Evolutionary conservation across 2,888 invertebrate genomes (phyloP), one percentile per base, ranked within the genome.

Genomic region (Tillus elongatus): DNA sequence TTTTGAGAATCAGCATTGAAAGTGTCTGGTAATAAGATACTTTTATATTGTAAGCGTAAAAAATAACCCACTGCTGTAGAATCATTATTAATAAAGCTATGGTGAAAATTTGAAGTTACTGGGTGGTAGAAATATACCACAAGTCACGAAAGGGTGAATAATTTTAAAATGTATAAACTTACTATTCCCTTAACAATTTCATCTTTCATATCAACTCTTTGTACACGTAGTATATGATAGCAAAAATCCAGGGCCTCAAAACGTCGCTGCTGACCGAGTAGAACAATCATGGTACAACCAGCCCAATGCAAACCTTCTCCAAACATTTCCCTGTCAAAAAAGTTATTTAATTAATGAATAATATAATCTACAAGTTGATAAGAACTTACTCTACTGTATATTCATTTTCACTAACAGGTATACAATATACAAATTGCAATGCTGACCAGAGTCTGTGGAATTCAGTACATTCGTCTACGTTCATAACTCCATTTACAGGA

Each of bases 261-360:
- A 41, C 96, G 73, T 30, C 92, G 71, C 68, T 97, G 95, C 58
- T 98, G 97, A 0, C 92, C 92, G 24, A 98, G 72, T 28, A 98
- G 72, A 2, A 91, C 85, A 44, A 98, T 90, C 74, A 98, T 89
- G 8, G 93, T 84, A 64, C 96, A 95, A 0, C 96, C 97, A 3
- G 96, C 97, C 97, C 97, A 98, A 66, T 97, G 92, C 0, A 98
- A 72, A 0, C 97, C 97, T 67, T 98, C 98, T 4, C 98, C 98
- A 68, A 95, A 98, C 46, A 97, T 68, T 68, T 97, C 93, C 63
- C 90, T 88, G 55, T 2, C 59, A 60, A 48, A 29, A 37, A 40
- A 47, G 9, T 30, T 34, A 12, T 14, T 27, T 29, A n/a, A n/a
- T 29, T 11, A n/a, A n/a, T 8, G 6, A 29, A 6, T n/a, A 29